Base-by-base conservation (phyloP, 2,113 vertebrate species). In the Hypomesus transpacificus region DNA sequence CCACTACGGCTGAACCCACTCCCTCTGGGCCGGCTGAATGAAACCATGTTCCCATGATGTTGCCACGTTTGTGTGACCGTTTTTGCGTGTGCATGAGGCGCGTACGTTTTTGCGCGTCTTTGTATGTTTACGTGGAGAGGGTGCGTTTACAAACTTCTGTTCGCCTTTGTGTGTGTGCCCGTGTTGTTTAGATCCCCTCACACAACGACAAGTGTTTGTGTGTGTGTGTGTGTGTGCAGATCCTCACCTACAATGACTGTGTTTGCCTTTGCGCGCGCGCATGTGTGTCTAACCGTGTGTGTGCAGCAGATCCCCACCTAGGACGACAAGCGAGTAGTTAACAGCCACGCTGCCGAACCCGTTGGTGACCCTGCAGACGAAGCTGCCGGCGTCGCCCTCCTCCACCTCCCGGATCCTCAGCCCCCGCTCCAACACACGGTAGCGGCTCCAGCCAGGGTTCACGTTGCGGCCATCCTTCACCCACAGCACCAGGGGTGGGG, bases 321-420 rank as follows among this genome's bases (percentile, higher is more conserved):
- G 75, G 57, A 89, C 78, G 56, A 82, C 76, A 22, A 89, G 85
- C 51, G 82, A 87, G 70, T 86, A 89, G 78, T 89, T 89, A 22
- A 89, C 74, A 0, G 82, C 74, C 31, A 88, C 67, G 71, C 87
- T 89, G 60, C 88, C 88, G 6, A 89, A 89, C 64, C 88, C 88
- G 22, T 89, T 89, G 60, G 85, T 82, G 22, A 76, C 85, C 5
- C 82, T 73, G 73, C 88, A 89, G 53, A 87, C 71, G 14, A 87
- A 89, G 8, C 79, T 68, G 0, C 88, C 88, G 0, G 85, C 81
- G 3, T 89, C 88, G 5, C 77, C 80, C 66, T 68, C 8, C 69
- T 88, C 87, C 18, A 82, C 83, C 39, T 77, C 75, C 60, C 79
- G 81, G 74, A 89, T 88, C 75, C 73, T 84, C 22, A 89, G 80